phyloP scores from a whole-genome alignment of 30 jellyfish, hydroid and myxozoan genomes.

The Nemopilema nomurai region DNA sequence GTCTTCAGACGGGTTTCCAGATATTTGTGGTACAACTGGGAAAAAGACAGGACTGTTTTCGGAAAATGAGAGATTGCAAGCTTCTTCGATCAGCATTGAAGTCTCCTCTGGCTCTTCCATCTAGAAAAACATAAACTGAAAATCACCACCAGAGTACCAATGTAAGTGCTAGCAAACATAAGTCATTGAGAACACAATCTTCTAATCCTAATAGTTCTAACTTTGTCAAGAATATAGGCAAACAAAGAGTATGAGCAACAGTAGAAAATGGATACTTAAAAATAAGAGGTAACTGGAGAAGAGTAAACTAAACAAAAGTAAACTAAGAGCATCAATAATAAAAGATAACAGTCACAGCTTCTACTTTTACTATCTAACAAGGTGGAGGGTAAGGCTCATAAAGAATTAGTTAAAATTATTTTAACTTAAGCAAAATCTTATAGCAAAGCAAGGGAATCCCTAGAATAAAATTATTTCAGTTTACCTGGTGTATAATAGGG shows the following conservation, averaged over 20 bases:
- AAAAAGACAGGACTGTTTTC: not conserved
- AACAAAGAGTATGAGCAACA: too few species aligned
- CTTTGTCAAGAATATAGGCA: too few species aligned
- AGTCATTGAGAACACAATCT: too few species aligned
- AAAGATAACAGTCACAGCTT: not conserved
- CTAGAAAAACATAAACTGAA: conserved; percentile 3
- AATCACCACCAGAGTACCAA: too few species aligned
- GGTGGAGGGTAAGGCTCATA: too few species aligned
- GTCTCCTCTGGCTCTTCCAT: not conserved
- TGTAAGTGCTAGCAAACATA: too few species aligned
- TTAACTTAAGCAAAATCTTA: too few species aligned
- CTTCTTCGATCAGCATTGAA: conserved; percentile 1
- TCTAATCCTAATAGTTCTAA: too few species aligned
- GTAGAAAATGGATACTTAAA: not conserved
- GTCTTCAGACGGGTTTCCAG: not conserved
- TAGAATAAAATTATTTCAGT: not conserved
- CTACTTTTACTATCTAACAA: too few species aligned
- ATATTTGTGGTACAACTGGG: not conserved
- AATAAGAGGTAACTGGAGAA: not conserved
- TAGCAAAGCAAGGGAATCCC: not conserved
- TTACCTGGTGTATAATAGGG: not conserved
- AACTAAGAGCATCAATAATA: not conserved
- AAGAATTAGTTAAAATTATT: too few species aligned
- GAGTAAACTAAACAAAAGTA: not conserved
- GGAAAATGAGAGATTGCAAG: not conserved